Percentiles rank a stretch among this genome's conserved stretches.
Conservation (phyloP, 2,888 invertebrate species). For the Hirtodrosophila trivittata region DNA sequence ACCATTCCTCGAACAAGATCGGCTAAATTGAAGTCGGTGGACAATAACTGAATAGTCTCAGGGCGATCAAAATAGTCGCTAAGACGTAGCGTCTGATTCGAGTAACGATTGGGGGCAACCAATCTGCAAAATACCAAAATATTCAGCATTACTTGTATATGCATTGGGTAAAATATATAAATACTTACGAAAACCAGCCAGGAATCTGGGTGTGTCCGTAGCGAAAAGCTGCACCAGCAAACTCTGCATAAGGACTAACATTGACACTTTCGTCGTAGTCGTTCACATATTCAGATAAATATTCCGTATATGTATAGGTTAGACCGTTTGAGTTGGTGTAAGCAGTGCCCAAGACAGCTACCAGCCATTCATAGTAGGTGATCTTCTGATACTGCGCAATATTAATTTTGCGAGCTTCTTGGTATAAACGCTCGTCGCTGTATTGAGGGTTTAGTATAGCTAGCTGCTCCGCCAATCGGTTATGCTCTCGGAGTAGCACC, state of each 20-base stretch:
- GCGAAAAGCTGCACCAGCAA: slow-evolving; percentile 86
- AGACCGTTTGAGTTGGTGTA: slow-evolving; percentile 73
- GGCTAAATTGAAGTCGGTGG: slow-evolving; percentile 85
- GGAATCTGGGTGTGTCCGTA: slow-evolving; percentile 86
- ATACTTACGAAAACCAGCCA: slow-evolving; percentile 84
- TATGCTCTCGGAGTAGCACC: slow-evolving; percentile 84
- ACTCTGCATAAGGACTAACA: slow-evolving; percentile 85
- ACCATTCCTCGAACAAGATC: slow-evolving; percentile 89
- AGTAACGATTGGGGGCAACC: slow-evolving; percentile 64
- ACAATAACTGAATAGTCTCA: slow-evolving; percentile 72
- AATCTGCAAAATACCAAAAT: slow-evolving; percentile 48
- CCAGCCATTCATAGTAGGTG: slow-evolving; percentile 84
- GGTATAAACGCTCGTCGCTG: slow-evolving; percentile 84
- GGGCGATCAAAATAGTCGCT: slow-evolving; percentile 72
- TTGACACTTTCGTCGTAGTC: slow-evolving; percentile 85
- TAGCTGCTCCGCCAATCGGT: slow-evolving; percentile 83
- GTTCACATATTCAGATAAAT: slow-evolving; percentile 80
- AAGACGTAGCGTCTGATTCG: slow-evolving; percentile 73
- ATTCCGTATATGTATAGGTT: slow-evolving; percentile 54
- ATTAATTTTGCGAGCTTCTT: slow-evolving; percentile 84
- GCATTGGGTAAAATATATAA: not conserved
- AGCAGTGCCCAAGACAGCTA: slow-evolving; percentile 79
- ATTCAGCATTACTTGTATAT: not conserved
- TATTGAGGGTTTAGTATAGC: slow-evolving; percentile 84
- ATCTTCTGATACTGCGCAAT: slow-evolving; percentile 85